Evolutionary conservation across 2,888 invertebrate genomes (phyloP), one percentile per base, ranked within the genome.

Genomic region (Ophonus ardosiacus): DNA sequence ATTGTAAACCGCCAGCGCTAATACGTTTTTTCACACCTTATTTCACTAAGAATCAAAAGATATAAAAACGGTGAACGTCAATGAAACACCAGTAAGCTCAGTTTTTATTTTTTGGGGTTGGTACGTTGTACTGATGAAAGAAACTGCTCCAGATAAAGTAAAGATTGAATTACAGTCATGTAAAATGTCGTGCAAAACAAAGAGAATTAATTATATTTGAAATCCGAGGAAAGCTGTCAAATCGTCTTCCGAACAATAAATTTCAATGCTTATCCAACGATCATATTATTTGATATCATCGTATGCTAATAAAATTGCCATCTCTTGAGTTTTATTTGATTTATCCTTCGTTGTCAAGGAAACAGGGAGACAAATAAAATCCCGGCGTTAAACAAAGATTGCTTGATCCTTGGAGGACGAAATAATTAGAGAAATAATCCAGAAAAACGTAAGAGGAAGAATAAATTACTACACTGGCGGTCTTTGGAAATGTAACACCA

Each of bases 11-110:
- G 21, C 8, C 21, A 13, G 31, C 65, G 15, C 65, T 65, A 38
- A 65, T 65, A 38, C 31, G 65, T 63, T 63, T 63, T 61, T 63
- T 63, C 63, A 63, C 63, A 63, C 10, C 21, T 21, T 63, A 63
- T 63, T 21, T 61, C 61, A 61, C 3, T 21, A 61, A 61, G 18
- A 65, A 65, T 31, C 31, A 13, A 31, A 10, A 13, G 31, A 63
- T 63, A 63, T n/a, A 2, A 21, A 2, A 21, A 21, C 21, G 21
- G 21, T 21, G 21, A 21, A 21, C 21, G 21, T 3, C 3, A 21
- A 21, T 59, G n/a, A n/a, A n/a, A n/a, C n/a, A n/a, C n/a, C n/a
- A n/a, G n/a, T n/a, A n/a, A n/a, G n/a, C n/a, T n/a, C n/a, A n/a
- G n/a, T n/a, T n/a, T n/a, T n/a, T n/a, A n/a, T n/a, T n/a, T n/a